A percentile compares a stretch with the other conserved stretches of the same genome.
Conservation (phyloP, 2,113 vertebrate species). For the Oreochromis tanganicae region DNA sequence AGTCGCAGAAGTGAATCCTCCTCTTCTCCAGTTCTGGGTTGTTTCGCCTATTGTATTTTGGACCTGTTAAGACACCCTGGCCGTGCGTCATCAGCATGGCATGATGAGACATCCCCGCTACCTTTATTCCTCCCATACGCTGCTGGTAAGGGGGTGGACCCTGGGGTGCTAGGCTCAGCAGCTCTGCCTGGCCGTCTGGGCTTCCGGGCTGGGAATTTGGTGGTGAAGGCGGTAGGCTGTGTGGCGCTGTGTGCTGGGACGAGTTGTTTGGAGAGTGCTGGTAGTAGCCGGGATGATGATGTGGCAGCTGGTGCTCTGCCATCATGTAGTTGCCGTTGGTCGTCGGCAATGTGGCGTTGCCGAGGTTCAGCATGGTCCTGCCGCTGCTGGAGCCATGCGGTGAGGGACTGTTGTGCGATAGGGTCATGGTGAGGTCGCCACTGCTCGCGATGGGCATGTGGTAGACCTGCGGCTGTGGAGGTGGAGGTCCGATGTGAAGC, state of each 20-base stretch:
- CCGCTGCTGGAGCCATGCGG: slow-evolving; percentile 21
- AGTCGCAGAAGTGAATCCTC: slow-evolving; percentile 87
- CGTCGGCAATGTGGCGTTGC: slow-evolving; percentile 59
- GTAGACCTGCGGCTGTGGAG: slow-evolving; percentile 77
- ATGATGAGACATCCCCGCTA: slow-evolving; percentile 65
- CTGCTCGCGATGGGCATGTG: slow-evolving; percentile 73
- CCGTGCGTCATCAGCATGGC: slow-evolving; percentile 76
- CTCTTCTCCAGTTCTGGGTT: slow-evolving; percentile 92
- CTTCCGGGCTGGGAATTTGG: slow-evolving; percentile 90
- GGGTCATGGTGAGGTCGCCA: slow-evolving; percentile 70
- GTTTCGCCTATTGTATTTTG: slow-evolving; percentile 86
- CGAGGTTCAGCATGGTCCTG: slow-evolving; percentile 78
- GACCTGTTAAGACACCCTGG: slow-evolving; percentile 76
- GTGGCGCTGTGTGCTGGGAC: slow-evolving; percentile 60
- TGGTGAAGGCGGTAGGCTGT: slow-evolving; percentile 84
- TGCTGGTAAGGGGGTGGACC: slow-evolving; percentile 77
- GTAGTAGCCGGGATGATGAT: slow-evolving; percentile 65
- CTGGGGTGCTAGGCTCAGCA: slow-evolving; percentile 55
- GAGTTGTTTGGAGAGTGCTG: slow-evolving; percentile 65
- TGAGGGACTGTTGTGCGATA: slow-evolving; percentile 63
- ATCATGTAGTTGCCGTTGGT: slow-evolving; percentile 60
- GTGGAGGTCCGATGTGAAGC: slow-evolving; percentile 66
- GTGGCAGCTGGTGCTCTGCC: slow-evolving; percentile 64
- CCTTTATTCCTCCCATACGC: slow-evolving; percentile 71
- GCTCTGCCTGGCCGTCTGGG: slow-evolving; percentile 80